Percentiles rank a stretch among this genome's conserved stretches.
These are phyloP conservation scores for Steinernema feltiae DNA, from an alignment of 1,140 invertebrate species.

Conservation along the genomic window DNA sequence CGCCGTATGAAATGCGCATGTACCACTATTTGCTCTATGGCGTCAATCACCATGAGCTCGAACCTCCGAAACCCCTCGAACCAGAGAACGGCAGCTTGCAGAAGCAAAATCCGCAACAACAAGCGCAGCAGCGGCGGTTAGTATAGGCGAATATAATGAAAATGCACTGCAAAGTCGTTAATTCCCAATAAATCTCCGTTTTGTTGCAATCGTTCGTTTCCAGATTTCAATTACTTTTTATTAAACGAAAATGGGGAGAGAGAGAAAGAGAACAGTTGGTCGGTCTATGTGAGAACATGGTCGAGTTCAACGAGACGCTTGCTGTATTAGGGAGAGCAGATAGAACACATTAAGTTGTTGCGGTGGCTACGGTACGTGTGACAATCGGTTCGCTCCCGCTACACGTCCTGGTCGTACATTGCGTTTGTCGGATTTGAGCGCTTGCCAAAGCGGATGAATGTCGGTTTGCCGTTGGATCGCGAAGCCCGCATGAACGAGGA, in stretches of 20 bases:
- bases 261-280: neutral
- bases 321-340: neutral
- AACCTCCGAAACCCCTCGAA: neutral
- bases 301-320: neutral
- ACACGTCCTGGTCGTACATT: neutral
- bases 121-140: too few relatives aligned
- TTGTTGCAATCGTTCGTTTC: neutral
- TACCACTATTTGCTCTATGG: neutral
- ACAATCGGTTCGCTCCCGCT: too few relatives aligned
- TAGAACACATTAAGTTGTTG: neutral
- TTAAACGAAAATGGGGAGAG: conserved; percentile 6
- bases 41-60: neutral
- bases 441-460: conserved; percentile 5
- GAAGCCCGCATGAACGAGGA: conserved; percentile 1
- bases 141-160: too few relatives aligned
- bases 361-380: neutral
- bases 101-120: too few relatives aligned
- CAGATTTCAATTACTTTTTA: conserved; percentile 8
- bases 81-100: neutral
- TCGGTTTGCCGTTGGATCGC: neutral
- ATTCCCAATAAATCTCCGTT: neutral
- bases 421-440: too few relatives aligned
- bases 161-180: neutral
- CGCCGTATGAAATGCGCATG: neutral
- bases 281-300: neutral